Evolutionary conservation across 2,888 invertebrate species (phyloP).

Genomic region (Pollenia griseotomentosa): DNA sequence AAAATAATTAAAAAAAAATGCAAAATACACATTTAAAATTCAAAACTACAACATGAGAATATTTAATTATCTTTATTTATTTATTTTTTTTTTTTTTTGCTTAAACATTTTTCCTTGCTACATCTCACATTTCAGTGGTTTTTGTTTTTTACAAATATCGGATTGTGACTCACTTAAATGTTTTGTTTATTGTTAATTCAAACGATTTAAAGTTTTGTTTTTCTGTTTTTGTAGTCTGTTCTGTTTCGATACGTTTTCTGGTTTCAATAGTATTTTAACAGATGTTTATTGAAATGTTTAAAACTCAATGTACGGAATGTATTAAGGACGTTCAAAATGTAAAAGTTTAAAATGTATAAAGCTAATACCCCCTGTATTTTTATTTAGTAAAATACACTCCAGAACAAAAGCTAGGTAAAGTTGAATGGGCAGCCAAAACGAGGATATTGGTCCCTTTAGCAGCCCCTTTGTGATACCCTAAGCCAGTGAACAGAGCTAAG

Average conservation of each 20-base stretch:
- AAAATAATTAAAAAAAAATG: background rate
- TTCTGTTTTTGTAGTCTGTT: background rate
- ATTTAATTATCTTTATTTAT: slow-evolving; percentile 25
- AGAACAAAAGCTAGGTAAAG: too few species aligned
- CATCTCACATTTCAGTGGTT: slow-evolving; percentile 35
- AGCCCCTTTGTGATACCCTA: too few species aligned
- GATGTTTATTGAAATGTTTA: slow-evolving; percentile 44
- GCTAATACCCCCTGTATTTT: too few species aligned
- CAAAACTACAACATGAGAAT: slow-evolving; percentile 41
- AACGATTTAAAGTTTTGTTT: slow-evolving; percentile 28
- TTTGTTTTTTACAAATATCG: slow-evolving; percentile 15
- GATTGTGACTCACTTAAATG: slow-evolving; percentile 45
- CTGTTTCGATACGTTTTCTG: slow-evolving; percentile 40
- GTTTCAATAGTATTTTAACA: slow-evolving; percentile 50
- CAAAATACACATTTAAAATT: background rate
- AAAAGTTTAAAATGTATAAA: too few species aligned
- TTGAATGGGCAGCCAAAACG: too few species aligned
- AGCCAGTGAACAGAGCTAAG: too few species aligned
- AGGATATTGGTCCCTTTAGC: too few species aligned
- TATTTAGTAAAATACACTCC: too few species aligned
- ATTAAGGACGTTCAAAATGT: background rate
- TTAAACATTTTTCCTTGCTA: background rate
- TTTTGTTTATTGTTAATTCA: slow-evolving; percentile 31
- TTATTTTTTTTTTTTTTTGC: slow-evolving; percentile 3
- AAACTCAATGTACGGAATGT: background rate